Base-by-base conservation (phyloP, 2,797 vertebrate genomes). In the Enteromius unitaeniatus region DNA sequence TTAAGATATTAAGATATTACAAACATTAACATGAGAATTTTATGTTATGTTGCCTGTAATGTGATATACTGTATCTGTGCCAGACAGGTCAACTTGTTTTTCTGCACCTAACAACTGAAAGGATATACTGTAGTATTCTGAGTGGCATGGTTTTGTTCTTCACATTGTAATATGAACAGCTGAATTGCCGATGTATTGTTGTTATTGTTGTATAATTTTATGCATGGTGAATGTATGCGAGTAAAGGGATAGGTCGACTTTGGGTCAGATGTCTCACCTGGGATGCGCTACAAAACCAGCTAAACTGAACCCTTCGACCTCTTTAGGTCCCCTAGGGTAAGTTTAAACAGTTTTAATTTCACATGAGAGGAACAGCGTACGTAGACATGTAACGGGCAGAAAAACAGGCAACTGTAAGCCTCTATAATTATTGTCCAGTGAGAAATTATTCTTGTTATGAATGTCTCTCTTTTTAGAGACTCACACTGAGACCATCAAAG, bases 261-360 rank as follows among this genome's bases (percentile, higher is more conserved):
- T 6, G 55, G 80, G 58, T 64, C 45, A 74, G 45, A 64, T 65
- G 47, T 81, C 73, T 81, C 31, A 85, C 74, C 67, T 64, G 34
- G 19, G 15, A 28, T 55, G 68, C 19, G 28, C n/a, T 82, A 47
- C 21, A 75, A 62, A 82, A 67, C 13, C 21, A 65, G 23, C 21
- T 67, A 31, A 31, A 62, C 34, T 40, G 19, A 60, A 82, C n/a
- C 23, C 28, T 67, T 31, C 49, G 28, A 37, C 37, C 60, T 55
- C 47, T 78, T 7, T 45, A 26, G 21, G 51, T 42, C 23, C 34
- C 19, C 34, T 19, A 31, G 2, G 31, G 70, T 15, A 73, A 21
- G 26, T 73, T 73, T 51, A 76, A 60, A 81, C 10, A 4, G 34
- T 37, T 81, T 49, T 51, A n/a, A 62, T 62, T 49, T 64, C 8